phyloP scores from a whole-genome alignment of 1,140 invertebrate species.

The Alviniconcha marisindica region DNA sequence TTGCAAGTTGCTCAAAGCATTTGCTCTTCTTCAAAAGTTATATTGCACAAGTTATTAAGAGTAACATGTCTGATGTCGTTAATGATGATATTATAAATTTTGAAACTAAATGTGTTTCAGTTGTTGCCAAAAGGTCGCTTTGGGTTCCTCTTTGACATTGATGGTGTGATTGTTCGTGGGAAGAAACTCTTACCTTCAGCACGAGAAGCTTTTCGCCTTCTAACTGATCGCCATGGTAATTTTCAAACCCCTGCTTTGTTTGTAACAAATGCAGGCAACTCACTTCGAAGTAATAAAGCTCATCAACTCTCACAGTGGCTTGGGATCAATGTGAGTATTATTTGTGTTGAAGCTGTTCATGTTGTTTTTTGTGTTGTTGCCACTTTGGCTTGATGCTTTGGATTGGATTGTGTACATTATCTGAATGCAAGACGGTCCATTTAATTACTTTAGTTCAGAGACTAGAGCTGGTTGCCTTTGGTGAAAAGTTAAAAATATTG shows the following conservation, averaged over 20 bases:
- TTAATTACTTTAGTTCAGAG: too few species aligned
- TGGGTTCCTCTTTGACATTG: conserved; percentile 77
- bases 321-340: conserved; percentile 68
- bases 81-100: neutral
- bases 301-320: conserved; percentile 73
- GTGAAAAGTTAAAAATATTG: too few species aligned
- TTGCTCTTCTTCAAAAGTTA: too few species aligned
- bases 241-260: conserved; percentile 75
- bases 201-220: conserved; percentile 68
- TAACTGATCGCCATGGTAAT: conserved; percentile 69
- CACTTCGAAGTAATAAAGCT: conserved; percentile 73
- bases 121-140: conserved; percentile 55
- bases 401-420: too few species aligned
- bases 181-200: conserved; percentile 72
- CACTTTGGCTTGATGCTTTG: too few species aligned
- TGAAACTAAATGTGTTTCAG: conserved; percentile 33
- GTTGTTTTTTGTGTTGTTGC: too few species aligned
- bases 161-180: conserved; percentile 76
- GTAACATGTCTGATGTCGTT: neutral
- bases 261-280: conserved; percentile 76
- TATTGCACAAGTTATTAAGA: too few species aligned
- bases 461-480: too few species aligned
- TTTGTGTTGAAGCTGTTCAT: too few species aligned
- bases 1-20: too few species aligned
- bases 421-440: too few species aligned